Conservation (phyloP, 1,140 invertebrate species). For the Glossosoma conforme region DNA sequence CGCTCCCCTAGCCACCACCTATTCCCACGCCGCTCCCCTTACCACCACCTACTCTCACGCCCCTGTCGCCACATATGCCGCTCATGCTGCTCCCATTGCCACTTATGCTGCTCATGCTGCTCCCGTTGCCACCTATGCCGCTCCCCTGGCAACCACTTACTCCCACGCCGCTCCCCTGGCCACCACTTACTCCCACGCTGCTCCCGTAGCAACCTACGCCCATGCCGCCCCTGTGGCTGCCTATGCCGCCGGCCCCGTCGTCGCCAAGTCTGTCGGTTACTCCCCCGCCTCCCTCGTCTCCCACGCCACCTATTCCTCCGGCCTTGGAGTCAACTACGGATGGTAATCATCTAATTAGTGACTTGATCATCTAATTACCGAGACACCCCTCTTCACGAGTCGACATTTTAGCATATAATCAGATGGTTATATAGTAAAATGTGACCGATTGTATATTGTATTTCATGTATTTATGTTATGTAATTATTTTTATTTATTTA, state of each 20-base stretch:
- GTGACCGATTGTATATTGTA: no score
- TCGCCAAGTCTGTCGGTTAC: constrained; percentile 44
- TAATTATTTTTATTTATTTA: not conserved
- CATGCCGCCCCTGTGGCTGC: constrained; percentile 36
- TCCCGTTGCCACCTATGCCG: constrained; percentile 34
- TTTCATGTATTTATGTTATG: no score
- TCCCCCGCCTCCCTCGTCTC: constrained; percentile 51
- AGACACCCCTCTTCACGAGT: no score
- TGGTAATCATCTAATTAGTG: constrained; percentile 38
- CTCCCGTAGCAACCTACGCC: constrained; percentile 28
- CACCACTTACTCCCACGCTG: constrained; percentile 15
- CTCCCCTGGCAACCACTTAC: constrained; percentile 28
- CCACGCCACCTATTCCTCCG: constrained; percentile 47
- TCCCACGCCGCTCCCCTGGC: constrained; percentile 29
- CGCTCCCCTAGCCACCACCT: constrained; percentile 16
- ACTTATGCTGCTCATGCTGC: constrained; percentile 40
- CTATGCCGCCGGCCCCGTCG: constrained; percentile 30
- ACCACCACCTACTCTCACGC: constrained; percentile 34
- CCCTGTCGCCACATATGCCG: constrained; percentile 29
- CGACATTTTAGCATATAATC: no score
- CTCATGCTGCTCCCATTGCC: constrained; percentile 33
- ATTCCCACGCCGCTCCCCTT: constrained; percentile 28
- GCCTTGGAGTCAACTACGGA: constrained; percentile 49
- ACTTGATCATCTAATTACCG: no score
- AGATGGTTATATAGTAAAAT: no score